Base-by-base conservation (phyloP, 2,888 invertebrate genomes). In the Willowsia nigromaculata region DNA sequence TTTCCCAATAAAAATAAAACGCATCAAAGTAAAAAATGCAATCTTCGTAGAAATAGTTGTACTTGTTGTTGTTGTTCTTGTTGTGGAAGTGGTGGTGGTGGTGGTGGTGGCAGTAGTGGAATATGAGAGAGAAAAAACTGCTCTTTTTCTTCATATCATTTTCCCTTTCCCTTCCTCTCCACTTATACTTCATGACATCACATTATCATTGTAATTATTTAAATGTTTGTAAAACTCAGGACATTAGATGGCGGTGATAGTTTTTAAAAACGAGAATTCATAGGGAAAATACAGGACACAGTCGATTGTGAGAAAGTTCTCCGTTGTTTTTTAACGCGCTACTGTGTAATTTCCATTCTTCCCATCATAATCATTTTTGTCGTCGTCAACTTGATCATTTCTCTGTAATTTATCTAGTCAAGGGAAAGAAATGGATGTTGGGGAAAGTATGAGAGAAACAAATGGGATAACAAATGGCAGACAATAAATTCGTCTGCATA, bases 1-100 rank as follows among this genome's bases (percentile, higher is more conserved):
- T 74, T 74, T 74, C 40, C 47, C 43, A 74, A 74, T 74, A 74
- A 43, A 74, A 74, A 27, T 71, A 74, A 74, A 74, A 74, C 47
- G 74, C 74, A 74, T 74, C 27, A 47, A 74, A 47, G 47, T 25
- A 74, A 74, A 74, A 74, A 43, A 74, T 74, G 47, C 74, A 74
- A 74, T 47, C 27, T 71, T 47, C 74, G n/a, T 27, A 2, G 47
- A 74, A 74, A 74, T 47, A 74, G 74, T 74, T 74, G 27, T 74
- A 27, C 25, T 74, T 74, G 43, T 74, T 71, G 56, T 56, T 59
- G 59, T 25, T 15, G 47, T 25, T 71, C 7, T 22, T 40, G 9
- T 18, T 18, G 13, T 13, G 6, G 65, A 37, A 18, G 33, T 65
- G 37, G 15, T 37, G 59, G 27, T 59, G 11, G 33, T 65, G 7